Percentiles rank a stretch among this genome's conserved stretches.
phyloP scores from a whole-genome alignment of 2,888 invertebrate species.

The Tenthredo distinguenda region DNA sequence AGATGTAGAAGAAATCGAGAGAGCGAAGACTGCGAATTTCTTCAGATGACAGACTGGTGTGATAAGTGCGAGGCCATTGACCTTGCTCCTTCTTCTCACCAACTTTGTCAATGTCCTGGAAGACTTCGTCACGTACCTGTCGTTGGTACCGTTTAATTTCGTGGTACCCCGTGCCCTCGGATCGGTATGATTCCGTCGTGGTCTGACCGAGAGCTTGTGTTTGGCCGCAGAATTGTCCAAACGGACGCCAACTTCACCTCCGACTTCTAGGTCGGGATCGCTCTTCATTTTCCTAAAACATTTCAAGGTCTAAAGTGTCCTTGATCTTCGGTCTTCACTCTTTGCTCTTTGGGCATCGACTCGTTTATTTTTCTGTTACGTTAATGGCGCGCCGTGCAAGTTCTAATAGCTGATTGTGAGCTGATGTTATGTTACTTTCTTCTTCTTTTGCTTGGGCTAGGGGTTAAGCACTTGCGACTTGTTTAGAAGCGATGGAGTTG shows the following conservation, averaged over 20 bases:
- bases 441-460: constrained; percentile 5
- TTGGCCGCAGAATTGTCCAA: constrained; percentile 87
- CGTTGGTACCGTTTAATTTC: constrained; percentile 67
- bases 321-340: constrained; percentile 26
- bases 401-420: constrained; percentile 21
- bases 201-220: constrained; percentile 87
- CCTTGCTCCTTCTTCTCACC: constrained; percentile 28
- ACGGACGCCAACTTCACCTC: constrained; percentile 79
- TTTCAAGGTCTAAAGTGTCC: constrained; percentile 50
- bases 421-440: constrained; percentile 4
- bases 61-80: constrained; percentile 49
- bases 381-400: constrained; percentile 30
- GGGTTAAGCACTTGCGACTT: constrained; percentile 31
- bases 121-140: constrained; percentile 63
- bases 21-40: background rate
- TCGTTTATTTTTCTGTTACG: constrained; percentile 24
- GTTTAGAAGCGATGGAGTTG: constrained; percentile 25
- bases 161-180: constrained; percentile 75
- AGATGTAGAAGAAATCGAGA: background rate
- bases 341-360: constrained; percentile 36
- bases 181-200: constrained; percentile 84
- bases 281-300: constrained; percentile 73
- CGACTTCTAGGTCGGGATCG: constrained; percentile 83
- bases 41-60: background rate
- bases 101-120: background rate